Base-by-base conservation (phyloP, 2,888 invertebrate genomes). In the Drosophila emarginata region DNA sequence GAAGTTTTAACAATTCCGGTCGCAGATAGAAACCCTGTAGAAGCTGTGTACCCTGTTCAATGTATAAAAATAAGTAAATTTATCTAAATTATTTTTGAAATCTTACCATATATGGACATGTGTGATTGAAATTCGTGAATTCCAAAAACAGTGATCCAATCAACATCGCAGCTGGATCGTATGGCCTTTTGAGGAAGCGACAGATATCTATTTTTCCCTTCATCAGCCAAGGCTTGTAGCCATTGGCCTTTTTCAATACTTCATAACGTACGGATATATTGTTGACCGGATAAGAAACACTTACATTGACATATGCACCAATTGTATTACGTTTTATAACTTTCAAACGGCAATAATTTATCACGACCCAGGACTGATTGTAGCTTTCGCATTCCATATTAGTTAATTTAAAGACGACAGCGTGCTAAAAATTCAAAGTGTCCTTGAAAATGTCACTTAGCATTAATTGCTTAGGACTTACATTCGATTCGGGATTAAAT, bases 341-440 rank as follows among this genome's bases (percentile, higher is more conserved):
- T 2, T 11, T 32, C 9, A 32, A 11, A 4, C 11, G 11, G 2
- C 7, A 37, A 4, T 37, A 36, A 36, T 36, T 36, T 37, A 37
- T 37, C 37, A n/a, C 37, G 4, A 37, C n/a, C 37, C 37, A 37
- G 0, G 36, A 36, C 4, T 12, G 3, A n/a, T 37, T 37, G 37
- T 32, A 32, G 32, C 32, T 32, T 2, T 32, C 32, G 11, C 37
- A n/a, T 0, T 45, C 37, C 2, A 54, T 21, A 45, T 81, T 78
- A 1, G 77, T 67, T 45, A 45, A 9, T 45, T 45, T 45, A 5
- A 45, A 45, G 11, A 45, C 4, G 2, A 45, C 45, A 11, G 45
- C 45, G 18, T 45, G 18, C 45, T 45, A 18, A 1, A 4, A n/a
- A n/a, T n/a, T n/a, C n/a, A n/a, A n/a, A n/a, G n/a, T n/a, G n/a